phyloP scores from a whole-genome alignment of 2,888 invertebrate species.

The Chloroclysta siterata region DNA sequence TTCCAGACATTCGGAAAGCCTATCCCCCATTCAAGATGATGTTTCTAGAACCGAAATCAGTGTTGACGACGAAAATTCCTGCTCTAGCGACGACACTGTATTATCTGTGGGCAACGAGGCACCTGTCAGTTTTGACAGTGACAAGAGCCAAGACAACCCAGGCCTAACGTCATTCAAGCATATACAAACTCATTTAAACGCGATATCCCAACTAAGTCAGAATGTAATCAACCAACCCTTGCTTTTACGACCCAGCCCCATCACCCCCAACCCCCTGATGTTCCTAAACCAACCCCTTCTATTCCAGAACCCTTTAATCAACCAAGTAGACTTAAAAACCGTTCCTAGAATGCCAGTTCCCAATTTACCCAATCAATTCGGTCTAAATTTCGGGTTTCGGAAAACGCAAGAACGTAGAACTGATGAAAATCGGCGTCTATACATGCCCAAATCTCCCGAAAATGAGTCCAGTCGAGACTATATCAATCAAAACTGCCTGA shows the following conservation, averaged over 20 bases:
- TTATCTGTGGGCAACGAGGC: slow-evolving; percentile 92
- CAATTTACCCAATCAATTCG: slow-evolving; percentile 64
- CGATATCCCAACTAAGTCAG: slow-evolving; percentile 87
- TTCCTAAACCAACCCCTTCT: slow-evolving; percentile 78
- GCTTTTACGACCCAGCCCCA: slow-evolving; percentile 75
- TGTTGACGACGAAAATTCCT: slow-evolving; percentile 86
- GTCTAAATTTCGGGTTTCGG: slow-evolving; percentile 65
- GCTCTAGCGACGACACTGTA: slow-evolving; percentile 91
- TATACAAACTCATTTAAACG: slow-evolving; percentile 88
- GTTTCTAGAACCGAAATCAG: slow-evolving; percentile 75
- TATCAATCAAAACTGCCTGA: slow-evolving; percentile 84
- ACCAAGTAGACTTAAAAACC: slow-evolving; percentile 70
- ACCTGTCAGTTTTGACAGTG: slow-evolving; percentile 70
- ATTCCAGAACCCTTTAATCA: slow-evolving; percentile 74
- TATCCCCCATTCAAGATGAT: slow-evolving; percentile 70
- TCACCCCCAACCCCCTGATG: slow-evolving; percentile 79
- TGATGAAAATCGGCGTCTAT: slow-evolving; percentile 68
- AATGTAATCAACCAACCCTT: slow-evolving; percentile 76
- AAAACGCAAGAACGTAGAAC: slow-evolving; percentile 59
- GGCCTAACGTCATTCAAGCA: slow-evolving; percentile 86
- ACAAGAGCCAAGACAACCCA: slow-evolving; percentile 57
- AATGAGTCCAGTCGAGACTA: slow-evolving; percentile 72
- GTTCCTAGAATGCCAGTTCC: slow-evolving; percentile 63
- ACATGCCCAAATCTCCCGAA: slow-evolving; percentile 70
- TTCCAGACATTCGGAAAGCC: slow-evolving; percentile 62